These are phyloP conservation scores for Hyperopisus bebe DNA, from an alignment of 2,113 vertebrate genomes.

Conservation along the genomic window DNA sequence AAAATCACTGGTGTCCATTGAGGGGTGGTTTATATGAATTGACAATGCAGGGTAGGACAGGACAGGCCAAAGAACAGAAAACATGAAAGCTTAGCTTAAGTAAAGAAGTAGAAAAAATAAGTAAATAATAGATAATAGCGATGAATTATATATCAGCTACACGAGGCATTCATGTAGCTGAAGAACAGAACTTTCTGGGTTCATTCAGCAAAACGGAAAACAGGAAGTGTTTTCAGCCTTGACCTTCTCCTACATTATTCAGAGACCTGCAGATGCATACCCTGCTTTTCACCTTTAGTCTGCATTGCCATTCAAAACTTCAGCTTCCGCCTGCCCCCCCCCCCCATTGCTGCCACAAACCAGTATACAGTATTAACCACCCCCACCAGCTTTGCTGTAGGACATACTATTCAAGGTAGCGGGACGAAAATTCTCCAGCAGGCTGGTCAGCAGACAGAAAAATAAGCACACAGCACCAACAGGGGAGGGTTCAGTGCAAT, in stretches of 20 bases:
- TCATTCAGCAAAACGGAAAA: conserved; percentile 42
- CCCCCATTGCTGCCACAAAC: not conserved
- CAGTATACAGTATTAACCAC: not conserved
- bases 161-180: conserved; percentile 44
- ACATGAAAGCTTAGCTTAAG: conserved; percentile 34
- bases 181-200: conserved; percentile 30
- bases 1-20: not conserved
- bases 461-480: not conserved
- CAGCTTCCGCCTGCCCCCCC: conserved; percentile 10
- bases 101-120: conserved; percentile 46
- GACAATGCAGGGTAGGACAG: not conserved
- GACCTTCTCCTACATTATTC: conserved; percentile 38
- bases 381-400: not conserved
- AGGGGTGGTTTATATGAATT: conserved; percentile 16
- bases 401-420: not conserved
- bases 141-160: conserved; percentile 45
- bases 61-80: conserved; percentile 17
- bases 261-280: conserved; percentile 33
- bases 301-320: conserved; percentile 31
- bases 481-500: not conserved
- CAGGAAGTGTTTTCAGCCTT: not conserved
- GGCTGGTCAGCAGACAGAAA: not conserved
- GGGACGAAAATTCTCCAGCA: not conserved
- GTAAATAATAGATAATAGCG: conserved; percentile 57
- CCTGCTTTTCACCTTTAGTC: conserved; percentile 31